Percentiles rank a stretch among this genome's conserved stretches.
Conservation (phyloP, 2,113 vertebrate species). For the Struthio camelus region DNA sequence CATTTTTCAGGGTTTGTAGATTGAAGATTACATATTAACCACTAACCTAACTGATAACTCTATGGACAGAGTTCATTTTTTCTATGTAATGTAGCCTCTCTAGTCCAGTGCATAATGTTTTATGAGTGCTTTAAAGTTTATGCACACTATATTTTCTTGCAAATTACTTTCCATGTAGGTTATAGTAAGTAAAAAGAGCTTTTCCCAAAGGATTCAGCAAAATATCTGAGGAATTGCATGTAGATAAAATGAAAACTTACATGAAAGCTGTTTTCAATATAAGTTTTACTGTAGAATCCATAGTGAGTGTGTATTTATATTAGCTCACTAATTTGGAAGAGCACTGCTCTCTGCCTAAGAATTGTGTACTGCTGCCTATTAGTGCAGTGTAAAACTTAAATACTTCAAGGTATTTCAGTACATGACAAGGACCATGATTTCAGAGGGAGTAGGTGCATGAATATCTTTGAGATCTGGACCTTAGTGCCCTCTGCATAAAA, state of each 20-base stretch:
- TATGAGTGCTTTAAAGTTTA: conserved; percentile 59
- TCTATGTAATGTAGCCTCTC: conserved; percentile 12
- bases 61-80: conserved; percentile 61
- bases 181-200: neutral
- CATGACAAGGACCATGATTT: neutral
- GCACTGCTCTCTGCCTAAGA: neutral
- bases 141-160: neutral
- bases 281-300: neutral
- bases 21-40: conserved; percentile 68
- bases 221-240: neutral
- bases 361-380: neutral
- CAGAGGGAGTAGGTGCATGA: neutral
- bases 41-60: conserved; percentile 66
- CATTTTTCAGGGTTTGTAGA: conserved; percentile 48
- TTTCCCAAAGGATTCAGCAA: conserved; percentile 16
- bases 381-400: neutral
- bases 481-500: neutral
- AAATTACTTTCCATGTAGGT: conserved; percentile 33
- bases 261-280: neutral
- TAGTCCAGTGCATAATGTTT: conserved; percentile 41
- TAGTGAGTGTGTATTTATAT: neutral
- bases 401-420: neutral
- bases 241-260: neutral
- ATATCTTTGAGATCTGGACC: neutral
- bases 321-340: neutral